These are phyloP conservation scores for Leptinotarsa defecta DNA, from an alignment of 1,140 invertebrate species.

Conservation along the genomic window DNA sequence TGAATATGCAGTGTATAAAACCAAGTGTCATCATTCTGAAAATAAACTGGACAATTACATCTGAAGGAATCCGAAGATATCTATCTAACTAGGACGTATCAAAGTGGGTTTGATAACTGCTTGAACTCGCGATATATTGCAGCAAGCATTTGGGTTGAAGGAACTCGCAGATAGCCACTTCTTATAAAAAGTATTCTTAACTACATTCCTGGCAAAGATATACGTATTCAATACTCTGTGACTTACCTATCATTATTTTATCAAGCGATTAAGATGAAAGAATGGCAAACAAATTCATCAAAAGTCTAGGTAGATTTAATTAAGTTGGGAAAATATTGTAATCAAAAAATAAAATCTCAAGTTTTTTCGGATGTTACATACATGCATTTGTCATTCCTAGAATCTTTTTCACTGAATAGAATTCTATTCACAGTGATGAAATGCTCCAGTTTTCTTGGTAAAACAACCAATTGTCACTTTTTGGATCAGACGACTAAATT, in stretches of 20 bases:
- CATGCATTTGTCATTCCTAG: too few relatives aligned
- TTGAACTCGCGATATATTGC: constrained; percentile 3
- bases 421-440: too few relatives aligned
- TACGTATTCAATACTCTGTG: not conserved
- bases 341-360: too few relatives aligned
- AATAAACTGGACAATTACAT: not conserved
- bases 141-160: not conserved
- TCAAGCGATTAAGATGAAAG: not conserved
- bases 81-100: not conserved
- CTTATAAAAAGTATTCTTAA: constrained; percentile 19
- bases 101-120: not conserved
- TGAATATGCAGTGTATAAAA: too few relatives aligned
- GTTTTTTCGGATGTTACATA: too few relatives aligned
- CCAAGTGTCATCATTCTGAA: not conserved
- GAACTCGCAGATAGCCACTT: constrained; percentile 9
- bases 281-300: too few relatives aligned
- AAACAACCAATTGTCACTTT: too few relatives aligned
- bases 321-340: too few relatives aligned
- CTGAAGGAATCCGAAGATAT: not conserved
- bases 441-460: too few relatives aligned
- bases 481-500: too few relatives aligned
- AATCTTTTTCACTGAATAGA: too few relatives aligned
- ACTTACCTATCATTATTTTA: not conserved
- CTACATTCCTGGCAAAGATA: constrained; percentile 17
- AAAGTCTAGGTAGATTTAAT: too few relatives aligned